Conservation (phyloP, 2,113 vertebrate species). For the Gymnogyps californianus region DNA sequence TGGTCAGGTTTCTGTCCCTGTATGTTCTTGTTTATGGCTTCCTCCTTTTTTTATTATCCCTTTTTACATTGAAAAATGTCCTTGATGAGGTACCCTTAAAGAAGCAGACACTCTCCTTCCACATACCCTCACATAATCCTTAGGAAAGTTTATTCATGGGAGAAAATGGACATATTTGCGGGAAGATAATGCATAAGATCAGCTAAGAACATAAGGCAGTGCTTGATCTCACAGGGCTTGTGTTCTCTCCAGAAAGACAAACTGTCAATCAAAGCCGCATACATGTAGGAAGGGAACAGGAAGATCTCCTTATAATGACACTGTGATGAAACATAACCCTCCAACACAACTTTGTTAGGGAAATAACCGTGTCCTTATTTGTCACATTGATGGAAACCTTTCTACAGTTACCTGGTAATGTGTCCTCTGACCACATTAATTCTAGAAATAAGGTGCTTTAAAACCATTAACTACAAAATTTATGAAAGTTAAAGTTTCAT, state of each 20-base stretch:
- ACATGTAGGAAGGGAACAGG: not conserved
- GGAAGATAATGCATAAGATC: not conserved
- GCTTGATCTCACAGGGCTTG: not conserved
- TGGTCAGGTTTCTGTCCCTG: not conserved
- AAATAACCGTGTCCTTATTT: not conserved
- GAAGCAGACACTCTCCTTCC: not conserved
- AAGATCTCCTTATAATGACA: not conserved
- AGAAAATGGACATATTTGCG: not conserved
- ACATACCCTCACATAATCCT: not conserved
- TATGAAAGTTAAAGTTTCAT: not conserved
- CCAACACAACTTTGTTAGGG: not conserved
- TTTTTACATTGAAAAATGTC: not conserved
- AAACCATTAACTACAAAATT: not conserved
- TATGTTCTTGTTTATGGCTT: not conserved
- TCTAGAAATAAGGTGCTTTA: not conserved
- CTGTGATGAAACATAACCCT: not conserved
- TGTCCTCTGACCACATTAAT: not conserved
- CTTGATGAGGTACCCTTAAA: not conserved
- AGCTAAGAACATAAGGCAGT: not conserved
- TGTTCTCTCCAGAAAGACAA: not conserved
- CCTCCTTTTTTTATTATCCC: not conserved
- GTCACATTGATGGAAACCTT: not conserved
- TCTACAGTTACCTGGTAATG: not conserved
- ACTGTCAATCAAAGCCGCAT: not conserved
- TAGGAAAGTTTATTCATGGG: not conserved